phyloP scores from a whole-genome alignment of 2,113 vertebrate genomes.

The Phylloscopus whistleri region DNA sequence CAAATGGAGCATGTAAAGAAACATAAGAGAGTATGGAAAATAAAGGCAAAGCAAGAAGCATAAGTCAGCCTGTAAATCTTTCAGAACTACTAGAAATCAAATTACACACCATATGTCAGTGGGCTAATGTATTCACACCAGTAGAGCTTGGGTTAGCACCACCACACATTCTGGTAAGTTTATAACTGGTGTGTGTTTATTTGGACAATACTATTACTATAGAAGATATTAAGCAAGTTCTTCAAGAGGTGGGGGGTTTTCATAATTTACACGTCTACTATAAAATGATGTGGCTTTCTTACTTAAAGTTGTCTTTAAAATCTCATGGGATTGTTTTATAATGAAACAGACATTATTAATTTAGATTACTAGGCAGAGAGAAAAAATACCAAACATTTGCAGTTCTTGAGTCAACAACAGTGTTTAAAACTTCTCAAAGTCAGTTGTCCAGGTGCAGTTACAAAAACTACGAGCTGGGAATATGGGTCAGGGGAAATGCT shows the following conservation, averaged over 20 bases:
- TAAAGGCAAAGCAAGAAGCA: neutral
- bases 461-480: neutral
- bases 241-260: neutral
- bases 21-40: neutral
- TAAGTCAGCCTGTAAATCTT: neutral
- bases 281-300: neutral
- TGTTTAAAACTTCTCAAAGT: neutral
- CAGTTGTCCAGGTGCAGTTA: neutral
- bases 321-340: neutral
- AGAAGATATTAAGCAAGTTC: neutral
- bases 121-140: neutral
- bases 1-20: neutral
- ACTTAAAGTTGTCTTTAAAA: neutral
- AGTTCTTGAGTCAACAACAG: neutral
- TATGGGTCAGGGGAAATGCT: neutral
- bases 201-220: neutral
- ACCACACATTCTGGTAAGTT: neutral
- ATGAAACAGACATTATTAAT: neutral
- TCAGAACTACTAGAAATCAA: conserved; percentile 11
- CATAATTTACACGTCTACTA: neutral
- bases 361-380: neutral
- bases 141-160: neutral
- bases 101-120: neutral
- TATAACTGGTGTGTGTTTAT: conserved; percentile 3
- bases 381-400: neutral